Percentiles rank a stretch among this genome's conserved stretches.
These are phyloP conservation scores for Metellina segmentata DNA, from an alignment of 2,888 invertebrate species.

Conservation along the genomic window DNA sequence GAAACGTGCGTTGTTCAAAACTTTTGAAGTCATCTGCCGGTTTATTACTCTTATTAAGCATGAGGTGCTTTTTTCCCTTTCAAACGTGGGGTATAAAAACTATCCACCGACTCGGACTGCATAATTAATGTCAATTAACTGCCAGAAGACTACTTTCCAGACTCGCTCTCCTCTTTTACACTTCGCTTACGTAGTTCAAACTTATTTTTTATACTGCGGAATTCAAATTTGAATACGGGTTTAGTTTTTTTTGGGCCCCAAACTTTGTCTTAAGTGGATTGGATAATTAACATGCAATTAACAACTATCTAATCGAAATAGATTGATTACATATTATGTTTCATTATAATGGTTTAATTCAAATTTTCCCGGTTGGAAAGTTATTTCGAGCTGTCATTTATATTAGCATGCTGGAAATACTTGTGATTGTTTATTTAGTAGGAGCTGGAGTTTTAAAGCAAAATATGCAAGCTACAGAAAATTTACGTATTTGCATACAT, in stretches of 20 bases:
- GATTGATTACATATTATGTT: background rate
- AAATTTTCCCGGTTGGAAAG: too few species aligned
- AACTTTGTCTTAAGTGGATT: background rate
- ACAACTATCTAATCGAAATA: background rate
- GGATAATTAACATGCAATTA: background rate
- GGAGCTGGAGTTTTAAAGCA: too few species aligned
- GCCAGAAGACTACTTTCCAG: background rate
- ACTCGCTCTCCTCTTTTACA: background rate
- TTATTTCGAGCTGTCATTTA: too few species aligned
- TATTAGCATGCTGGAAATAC: too few species aligned
- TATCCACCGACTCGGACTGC: background rate
- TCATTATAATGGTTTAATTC: background rate
- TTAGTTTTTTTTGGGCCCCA: background rate
- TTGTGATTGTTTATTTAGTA: too few species aligned
- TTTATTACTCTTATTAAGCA: background rate
- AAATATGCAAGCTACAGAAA: too few species aligned
- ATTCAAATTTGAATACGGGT: background rate
- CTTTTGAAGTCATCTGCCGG: background rate
- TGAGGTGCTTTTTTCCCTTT: background rate
- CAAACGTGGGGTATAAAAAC: background rate
- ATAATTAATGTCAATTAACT: conserved; percentile 1
- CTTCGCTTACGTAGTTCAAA: background rate
- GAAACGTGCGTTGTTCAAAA: conserved; percentile 6
- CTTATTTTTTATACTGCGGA: background rate
- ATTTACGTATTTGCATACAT: too few species aligned